Base-by-base conservation (phyloP, 2,797 vertebrate genomes). In the Gadopsis bispinosus region DNA sequence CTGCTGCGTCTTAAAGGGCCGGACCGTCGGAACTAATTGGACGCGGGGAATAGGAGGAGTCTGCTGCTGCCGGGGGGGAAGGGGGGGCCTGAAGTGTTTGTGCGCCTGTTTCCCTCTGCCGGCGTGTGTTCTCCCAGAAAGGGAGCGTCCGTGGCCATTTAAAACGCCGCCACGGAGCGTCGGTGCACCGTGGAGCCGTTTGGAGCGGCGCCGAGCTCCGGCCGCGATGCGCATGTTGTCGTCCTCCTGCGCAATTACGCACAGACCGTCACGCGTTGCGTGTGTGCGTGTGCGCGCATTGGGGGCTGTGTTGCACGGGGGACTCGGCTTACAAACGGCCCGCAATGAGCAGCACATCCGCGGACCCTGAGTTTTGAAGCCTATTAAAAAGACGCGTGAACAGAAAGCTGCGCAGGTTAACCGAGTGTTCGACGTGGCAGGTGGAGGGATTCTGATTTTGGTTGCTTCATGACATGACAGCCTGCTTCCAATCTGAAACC, bases 1-100 rank as follows among this genome's bases (percentile, higher is more conserved):
- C 91, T 83, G 90, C 92, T 84, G 91, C 83, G 95, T 96, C 95
- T 96, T 96, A 96, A 97, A 95, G 94, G 91, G 93, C 89, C 91
- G 90, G 91, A 90, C 82, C 87, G 81, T 92, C 93, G 92, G 88
- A 93, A 94, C 92, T 95, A 94, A 94, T 93, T 91, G 95, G 93
- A 94, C 90, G 89, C 88, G 92, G 72, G 91, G 89, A 85, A 93
- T 71, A 94, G 95, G 95, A 94, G 96, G 95, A 96, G 96, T 95
- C 94, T 89, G 89, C 68, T 80, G 87, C 88, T 88, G 88, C 83
- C 80, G 90, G 88, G 85, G 89, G 85, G 85, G 63, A 84, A 92
- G 87, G 89, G 83, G 87, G 87, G n/a, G n/a, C 91, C 85, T 61
- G 83, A 83, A 80, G 88, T 91, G 92, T 95, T 91, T 93, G 90